Conservation (phyloP, 2,113 vertebrate species). For the Natator depressus region DNA sequence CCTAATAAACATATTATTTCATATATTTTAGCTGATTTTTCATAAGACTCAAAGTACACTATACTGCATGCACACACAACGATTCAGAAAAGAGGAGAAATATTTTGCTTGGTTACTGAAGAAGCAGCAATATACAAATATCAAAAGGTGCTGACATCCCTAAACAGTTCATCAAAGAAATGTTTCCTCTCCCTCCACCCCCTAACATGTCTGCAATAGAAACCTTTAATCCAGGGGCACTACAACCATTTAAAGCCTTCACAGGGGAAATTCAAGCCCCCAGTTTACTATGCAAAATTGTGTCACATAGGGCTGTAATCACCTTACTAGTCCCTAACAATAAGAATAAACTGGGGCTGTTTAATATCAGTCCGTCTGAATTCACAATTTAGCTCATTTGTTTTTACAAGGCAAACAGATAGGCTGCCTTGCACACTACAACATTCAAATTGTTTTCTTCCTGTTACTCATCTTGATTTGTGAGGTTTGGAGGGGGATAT, state of each 20-base stretch:
- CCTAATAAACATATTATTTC: background rate
- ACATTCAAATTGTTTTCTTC: background rate
- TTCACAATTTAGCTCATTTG: background rate
- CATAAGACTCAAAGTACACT: background rate
- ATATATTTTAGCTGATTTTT: conserved; percentile 13
- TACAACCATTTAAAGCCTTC: conserved; percentile 30
- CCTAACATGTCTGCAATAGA: conserved; percentile 9
- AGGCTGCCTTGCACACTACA: conserved; percentile 8
- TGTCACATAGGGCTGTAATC: conserved; percentile 4
- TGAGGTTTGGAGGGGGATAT: background rate
- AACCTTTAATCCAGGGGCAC: conserved; percentile 42
- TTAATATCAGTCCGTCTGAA: background rate
- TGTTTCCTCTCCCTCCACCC: conserved; percentile 44
- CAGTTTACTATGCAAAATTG: background rate
- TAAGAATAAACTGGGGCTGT: background rate
- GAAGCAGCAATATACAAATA: conserved; percentile 8
- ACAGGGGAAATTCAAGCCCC: background rate
- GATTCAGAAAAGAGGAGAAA: background rate
- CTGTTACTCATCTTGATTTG: background rate
- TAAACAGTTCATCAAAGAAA: conserved; percentile 43
- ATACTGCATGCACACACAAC: fast-evolving
- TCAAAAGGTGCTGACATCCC: conserved; percentile 46
- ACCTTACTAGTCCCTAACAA: background rate
- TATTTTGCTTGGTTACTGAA: background rate
- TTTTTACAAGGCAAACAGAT: conserved; percentile 13